A percentile compares a stretch with the other conserved stretches of the same genome.
These are phyloP conservation scores for Malurus cyaneus DNA, from an alignment of 2,113 vertebrate genomes.

Conservation along the genomic window DNA sequence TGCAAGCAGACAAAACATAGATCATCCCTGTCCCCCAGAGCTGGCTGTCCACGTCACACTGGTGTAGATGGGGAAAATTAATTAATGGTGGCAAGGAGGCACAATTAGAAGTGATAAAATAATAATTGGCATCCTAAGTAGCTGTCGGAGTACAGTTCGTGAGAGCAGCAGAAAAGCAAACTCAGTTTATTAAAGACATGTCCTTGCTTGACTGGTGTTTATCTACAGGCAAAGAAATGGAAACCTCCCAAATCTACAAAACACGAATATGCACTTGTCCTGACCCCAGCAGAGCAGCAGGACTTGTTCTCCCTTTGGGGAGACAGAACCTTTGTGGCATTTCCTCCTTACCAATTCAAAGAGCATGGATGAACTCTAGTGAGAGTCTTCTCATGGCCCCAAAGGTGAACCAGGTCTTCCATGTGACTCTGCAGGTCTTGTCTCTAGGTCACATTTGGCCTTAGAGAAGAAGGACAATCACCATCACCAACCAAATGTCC, in stretches of 20 bases:
- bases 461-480: background rate
- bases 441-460: background rate
- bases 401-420: background rate
- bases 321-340: background rate
- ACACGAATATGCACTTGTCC: background rate
- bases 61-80: background rate
- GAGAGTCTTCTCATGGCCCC: background rate
- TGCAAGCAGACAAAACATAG: background rate
- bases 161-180: background rate
- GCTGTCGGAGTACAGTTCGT: background rate
- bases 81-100: background rate
- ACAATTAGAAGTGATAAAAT: background rate
- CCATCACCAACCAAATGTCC: background rate
- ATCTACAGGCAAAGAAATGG: background rate
- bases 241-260: background rate
- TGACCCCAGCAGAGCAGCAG: background rate
- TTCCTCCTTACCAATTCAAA: background rate
- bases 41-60: background rate
- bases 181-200: background rate
- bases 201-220: conserved; percentile 5
- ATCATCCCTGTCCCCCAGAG: background rate
- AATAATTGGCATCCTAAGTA: background rate
- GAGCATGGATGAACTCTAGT: background rate
- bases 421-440: background rate
- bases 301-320: background rate